Percentiles rank a stretch among this genome's conserved stretches.
These are phyloP conservation scores for Phoxinus dragarum DNA, from an alignment of 2,797 vertebrate species.

Conservation along the genomic window DNA sequence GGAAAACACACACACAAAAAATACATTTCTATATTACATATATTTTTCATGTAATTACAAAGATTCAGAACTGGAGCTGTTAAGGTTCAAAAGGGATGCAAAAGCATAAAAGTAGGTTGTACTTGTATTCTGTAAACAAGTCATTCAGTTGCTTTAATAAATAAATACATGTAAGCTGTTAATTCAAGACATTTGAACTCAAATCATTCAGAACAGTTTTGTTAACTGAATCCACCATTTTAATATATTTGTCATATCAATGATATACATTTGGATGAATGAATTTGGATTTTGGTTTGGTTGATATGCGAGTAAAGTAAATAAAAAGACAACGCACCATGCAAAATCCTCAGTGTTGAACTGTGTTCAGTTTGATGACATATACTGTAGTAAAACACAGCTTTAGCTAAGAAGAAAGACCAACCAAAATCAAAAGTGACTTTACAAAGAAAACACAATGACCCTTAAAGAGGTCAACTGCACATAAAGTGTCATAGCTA, in stretches of 20 bases:
- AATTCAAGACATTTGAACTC: background rate
- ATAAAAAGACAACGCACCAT: background rate
- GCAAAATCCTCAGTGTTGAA: background rate
- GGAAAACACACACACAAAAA: background rate
- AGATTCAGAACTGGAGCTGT: background rate
- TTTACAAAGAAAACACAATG: conserved; percentile 2
- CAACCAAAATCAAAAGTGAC: conserved; percentile 14
- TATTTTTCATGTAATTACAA: background rate
- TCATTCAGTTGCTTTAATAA: background rate
- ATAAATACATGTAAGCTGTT: background rate
- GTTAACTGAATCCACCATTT: background rate
- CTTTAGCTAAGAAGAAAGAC: background rate
- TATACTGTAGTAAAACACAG: background rate
- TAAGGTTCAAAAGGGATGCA: background rate
- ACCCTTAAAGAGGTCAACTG: conserved; percentile 22
- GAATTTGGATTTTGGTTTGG: background rate
- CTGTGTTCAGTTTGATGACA: background rate
- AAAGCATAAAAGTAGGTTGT: background rate
- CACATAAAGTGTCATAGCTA: conserved; percentile 29
- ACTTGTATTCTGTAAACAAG: background rate
- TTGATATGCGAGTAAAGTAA: background rate
- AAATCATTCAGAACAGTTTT: background rate
- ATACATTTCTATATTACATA: too few species aligned
- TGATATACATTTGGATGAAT: background rate
- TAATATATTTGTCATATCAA: background rate